Percentiles rank a stretch among this genome's conserved stretches.
Evolutionary conservation across 92 coral and sea anemone species (phyloP).

Genomic region (Muricea muricata): DNA sequence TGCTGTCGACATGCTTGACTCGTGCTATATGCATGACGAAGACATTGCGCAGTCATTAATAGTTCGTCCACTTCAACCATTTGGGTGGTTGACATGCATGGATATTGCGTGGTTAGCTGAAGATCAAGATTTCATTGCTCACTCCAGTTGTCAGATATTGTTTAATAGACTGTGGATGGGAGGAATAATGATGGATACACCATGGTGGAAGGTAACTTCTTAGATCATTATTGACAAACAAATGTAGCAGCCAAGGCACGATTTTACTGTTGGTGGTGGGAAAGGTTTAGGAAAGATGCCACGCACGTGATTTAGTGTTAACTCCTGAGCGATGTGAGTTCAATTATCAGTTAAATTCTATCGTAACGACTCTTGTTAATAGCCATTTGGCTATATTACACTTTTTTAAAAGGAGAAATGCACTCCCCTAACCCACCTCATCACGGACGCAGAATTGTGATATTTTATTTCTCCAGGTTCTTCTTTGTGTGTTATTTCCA

Average conservation of each 20-base stretch:
- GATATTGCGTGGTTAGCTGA: slow-evolving; percentile 86
- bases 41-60: slow-evolving; percentile 79
- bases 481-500: slow-evolving; percentile 76
- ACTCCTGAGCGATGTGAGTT: too few species aligned
- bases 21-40: slow-evolving; percentile 86
- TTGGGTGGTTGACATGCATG: slow-evolving; percentile 81
- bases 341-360: too few species aligned
- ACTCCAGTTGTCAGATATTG: slow-evolving; percentile 83
- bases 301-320: too few species aligned
- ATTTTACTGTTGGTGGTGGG: too few species aligned
- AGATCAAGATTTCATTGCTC: slow-evolving; percentile 87
- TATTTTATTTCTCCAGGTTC: slow-evolving; percentile 50
- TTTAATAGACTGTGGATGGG: slow-evolving; percentile 99
- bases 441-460: too few species aligned
- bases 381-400: too few species aligned
- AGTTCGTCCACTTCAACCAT: slow-evolving; percentile 81
- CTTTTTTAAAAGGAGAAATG: too few species aligned
- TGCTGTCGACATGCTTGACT: slow-evolving; percentile 80
- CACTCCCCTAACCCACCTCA: too few species aligned
- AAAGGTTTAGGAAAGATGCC: too few species aligned
- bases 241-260: too few species aligned
- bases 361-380: too few species aligned
- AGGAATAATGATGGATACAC: slow-evolving; percentile 91
- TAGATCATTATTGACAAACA: neutral
- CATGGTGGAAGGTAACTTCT: slow-evolving; percentile 81